Conservation (phyloP, 2,113 vertebrate genomes). For the Phrynosoma blainvillii region DNA sequence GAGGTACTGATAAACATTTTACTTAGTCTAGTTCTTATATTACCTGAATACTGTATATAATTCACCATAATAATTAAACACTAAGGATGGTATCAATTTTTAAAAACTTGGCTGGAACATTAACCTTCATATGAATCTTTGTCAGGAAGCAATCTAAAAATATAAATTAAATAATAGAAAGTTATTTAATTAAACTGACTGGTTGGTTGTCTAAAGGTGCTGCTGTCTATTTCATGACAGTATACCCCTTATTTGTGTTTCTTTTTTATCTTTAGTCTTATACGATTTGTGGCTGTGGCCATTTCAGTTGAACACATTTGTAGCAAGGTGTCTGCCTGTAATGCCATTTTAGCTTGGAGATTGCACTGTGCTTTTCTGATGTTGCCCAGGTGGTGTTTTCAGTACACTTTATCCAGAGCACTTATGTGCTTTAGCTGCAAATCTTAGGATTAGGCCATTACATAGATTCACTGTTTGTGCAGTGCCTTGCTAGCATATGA, state of each 20-base stretch:
- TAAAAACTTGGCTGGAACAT: not conserved
- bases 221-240: too few species aligned
- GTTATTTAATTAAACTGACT: too few species aligned
- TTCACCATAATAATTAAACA: not conserved
- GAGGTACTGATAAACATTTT: too few species aligned
- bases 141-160: not conserved
- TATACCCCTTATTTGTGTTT: not conserved
- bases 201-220: too few species aligned
- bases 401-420: not conserved
- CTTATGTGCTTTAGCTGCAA: not conserved
- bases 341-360: not conserved
- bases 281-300: not conserved
- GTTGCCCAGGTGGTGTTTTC: not conserved
- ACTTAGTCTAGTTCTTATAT: not conserved
- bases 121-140: not conserved
- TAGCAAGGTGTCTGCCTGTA: not conserved
- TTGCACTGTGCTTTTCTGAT: not conserved
- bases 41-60: not conserved
- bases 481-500: constrained; percentile 28
- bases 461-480: constrained; percentile 26
- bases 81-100: not conserved
- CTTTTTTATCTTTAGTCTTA: not conserved
- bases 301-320: not conserved
- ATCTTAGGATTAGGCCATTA: constrained; percentile 22
- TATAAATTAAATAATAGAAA: not conserved